phyloP scores from a whole-genome alignment of 2,888 invertebrate genomes.

The Pheosia gnoma region DNA sequence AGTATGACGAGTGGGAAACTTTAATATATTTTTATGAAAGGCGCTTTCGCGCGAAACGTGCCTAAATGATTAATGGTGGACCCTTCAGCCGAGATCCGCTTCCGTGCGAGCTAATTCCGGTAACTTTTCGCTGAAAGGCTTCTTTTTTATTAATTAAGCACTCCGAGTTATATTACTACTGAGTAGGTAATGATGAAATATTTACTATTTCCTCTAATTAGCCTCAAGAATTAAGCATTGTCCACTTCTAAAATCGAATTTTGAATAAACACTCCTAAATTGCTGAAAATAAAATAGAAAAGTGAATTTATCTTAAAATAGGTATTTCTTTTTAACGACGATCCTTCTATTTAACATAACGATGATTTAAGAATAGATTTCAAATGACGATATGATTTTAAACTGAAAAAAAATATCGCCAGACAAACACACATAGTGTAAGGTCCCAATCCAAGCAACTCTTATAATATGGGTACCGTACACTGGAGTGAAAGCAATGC shows the following conservation, averaged over 20 bases:
- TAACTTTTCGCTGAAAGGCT: conserved; percentile 48
- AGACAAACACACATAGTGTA: too few species aligned
- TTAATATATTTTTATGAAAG: conserved; percentile 79
- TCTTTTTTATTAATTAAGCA: conserved; percentile 63
- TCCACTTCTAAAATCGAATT: conserved; percentile 30
- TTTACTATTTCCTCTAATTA: conserved; percentile 35
- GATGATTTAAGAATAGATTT: too few species aligned
- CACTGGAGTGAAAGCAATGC: too few species aligned
- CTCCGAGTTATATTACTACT: conserved; percentile 46
- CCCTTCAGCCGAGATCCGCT: conserved; percentile 67
- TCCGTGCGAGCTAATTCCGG: conserved; percentile 60
- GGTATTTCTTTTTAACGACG: too few species aligned
- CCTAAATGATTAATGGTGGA: conserved; percentile 72
- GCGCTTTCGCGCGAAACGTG: conserved; percentile 68
- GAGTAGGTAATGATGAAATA: conserved; percentile 25
- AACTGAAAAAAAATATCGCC: too few species aligned
- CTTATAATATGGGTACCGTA: too few species aligned
- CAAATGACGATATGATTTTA: too few species aligned
- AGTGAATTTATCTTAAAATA: background rate
- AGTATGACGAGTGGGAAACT: conserved; percentile 69
- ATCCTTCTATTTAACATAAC: too few species aligned
- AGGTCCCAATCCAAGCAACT: too few species aligned
- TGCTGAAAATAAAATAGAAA: background rate
- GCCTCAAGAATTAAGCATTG: conserved; percentile 20
- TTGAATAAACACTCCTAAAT: conserved; percentile 22